A percentile compares a stretch with the other conserved stretches of the same genome.
Conservation (phyloP, 2,113 vertebrate genomes). For the Crotalus helleri region DNA sequence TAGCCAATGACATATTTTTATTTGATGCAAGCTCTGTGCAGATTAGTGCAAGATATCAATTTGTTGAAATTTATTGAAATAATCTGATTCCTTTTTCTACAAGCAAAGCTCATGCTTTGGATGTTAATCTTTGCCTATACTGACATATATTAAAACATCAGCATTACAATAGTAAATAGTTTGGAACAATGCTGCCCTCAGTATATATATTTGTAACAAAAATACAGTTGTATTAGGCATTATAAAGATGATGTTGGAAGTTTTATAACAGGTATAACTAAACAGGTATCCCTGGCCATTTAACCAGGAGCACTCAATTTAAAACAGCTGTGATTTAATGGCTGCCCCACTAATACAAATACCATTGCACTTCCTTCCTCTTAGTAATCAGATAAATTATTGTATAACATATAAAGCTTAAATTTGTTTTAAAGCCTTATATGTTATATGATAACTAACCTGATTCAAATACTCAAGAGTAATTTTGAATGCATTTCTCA, state of each 20-base stretch:
- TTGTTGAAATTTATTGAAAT: conserved; percentile 3
- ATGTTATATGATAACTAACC: neutral
- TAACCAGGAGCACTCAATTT: conserved; percentile 28
- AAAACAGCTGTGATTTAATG: conserved; percentile 7
- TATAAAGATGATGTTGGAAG: neutral
- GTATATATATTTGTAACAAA: conserved; percentile 17
- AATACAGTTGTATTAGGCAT: conserved; percentile 2
- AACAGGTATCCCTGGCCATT: neutral
- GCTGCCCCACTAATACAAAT: neutral
- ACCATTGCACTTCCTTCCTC: neutral
- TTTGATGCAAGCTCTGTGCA: conserved; percentile 31
- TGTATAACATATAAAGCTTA: neutral
- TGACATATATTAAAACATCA: conserved; percentile 16
- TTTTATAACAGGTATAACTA: neutral
- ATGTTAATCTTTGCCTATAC: conserved; percentile 28
- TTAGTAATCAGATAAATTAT: neutral
- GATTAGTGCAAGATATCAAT: neutral
- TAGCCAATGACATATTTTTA: conserved; percentile 22
- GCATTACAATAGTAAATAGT: conserved; percentile 17
- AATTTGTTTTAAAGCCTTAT: neutral
- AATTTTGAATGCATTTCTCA: neutral
- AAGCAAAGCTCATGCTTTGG: conserved; percentile 36
- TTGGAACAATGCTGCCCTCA: conserved; percentile 12
- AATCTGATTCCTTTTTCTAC: conserved; percentile 29
- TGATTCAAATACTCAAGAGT: neutral